These are phyloP conservation scores for Rhimphoctona megacephalus DNA, from an alignment of 2,888 invertebrate genomes.

Conservation along the genomic window DNA sequence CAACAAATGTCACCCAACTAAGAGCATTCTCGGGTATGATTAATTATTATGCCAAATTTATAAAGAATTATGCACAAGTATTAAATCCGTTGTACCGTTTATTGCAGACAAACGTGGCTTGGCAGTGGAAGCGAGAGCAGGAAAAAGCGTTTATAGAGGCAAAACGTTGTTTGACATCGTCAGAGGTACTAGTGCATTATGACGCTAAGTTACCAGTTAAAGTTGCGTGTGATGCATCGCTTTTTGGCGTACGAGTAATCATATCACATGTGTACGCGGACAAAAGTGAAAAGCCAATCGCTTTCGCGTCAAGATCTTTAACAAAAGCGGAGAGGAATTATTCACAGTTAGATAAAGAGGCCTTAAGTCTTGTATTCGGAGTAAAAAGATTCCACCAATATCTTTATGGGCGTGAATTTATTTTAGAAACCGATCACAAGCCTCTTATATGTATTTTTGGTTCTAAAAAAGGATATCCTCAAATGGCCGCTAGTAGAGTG, in stretches of 20 bases:
- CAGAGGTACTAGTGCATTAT: slow-evolving; percentile 66
- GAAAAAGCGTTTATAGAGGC: not conserved
- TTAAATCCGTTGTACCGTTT: slow-evolving; percentile 47
- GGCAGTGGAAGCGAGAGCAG: slow-evolving; percentile 27
- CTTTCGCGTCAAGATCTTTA: slow-evolving; percentile 66
- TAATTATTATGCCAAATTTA: slow-evolving; percentile 62
- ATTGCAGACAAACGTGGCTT: slow-evolving; percentile 28
- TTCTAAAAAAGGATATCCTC: slow-evolving; percentile 10
- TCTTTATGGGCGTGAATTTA: slow-evolving; percentile 34
- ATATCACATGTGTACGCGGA: slow-evolving; percentile 68
- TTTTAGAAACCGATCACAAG: slow-evolving; percentile 54
- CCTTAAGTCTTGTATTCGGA: slow-evolving; percentile 77
- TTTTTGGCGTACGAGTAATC: slow-evolving; percentile 78
- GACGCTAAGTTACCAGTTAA: slow-evolving; percentile 70
- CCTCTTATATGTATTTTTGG: slow-evolving; percentile 51
- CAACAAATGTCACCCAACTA: slow-evolving; percentile 28
- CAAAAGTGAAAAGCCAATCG: slow-evolving; percentile 63
- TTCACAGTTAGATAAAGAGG: slow-evolving; percentile 76
- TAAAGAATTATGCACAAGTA: slow-evolving; percentile 36
- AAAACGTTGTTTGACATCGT: slow-evolving; percentile 25
- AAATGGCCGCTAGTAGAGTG: slow-evolving; percentile 42
- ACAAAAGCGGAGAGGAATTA: slow-evolving; percentile 65
- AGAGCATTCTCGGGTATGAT: slow-evolving; percentile 53
- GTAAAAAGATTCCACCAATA: slow-evolving; percentile 48
- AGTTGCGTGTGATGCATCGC: slow-evolving; percentile 82